These are phyloP conservation scores for Semicossyphus pulcher DNA, from an alignment of 2,113 vertebrate species.

Conservation along the genomic window DNA sequence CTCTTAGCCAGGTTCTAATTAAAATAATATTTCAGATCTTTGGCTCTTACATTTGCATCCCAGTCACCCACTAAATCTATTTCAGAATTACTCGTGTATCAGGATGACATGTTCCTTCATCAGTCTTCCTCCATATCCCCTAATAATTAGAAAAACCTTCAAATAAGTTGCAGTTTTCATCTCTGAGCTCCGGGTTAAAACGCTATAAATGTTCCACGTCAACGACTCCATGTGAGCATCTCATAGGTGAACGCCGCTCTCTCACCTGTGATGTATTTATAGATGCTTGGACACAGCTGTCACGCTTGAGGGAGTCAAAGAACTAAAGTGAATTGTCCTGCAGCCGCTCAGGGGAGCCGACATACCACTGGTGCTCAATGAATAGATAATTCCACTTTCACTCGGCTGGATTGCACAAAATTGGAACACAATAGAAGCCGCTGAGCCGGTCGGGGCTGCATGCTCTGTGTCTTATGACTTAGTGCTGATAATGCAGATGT, in stretches of 20 bases:
- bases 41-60: not conserved
- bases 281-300: conserved; percentile 46
- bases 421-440: conserved; percentile 11
- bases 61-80: not conserved
- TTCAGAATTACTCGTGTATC: not conserved
- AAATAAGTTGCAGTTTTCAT: not conserved
- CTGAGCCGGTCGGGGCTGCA: not conserved
- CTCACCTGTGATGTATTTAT: conserved; percentile 32
- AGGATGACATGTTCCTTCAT: not conserved
- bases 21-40: conserved; percentile 14
- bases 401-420: not conserved
- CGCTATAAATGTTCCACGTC: not conserved
- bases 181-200: not conserved
- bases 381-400: conserved; percentile 53
- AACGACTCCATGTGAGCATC: not conserved
- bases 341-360: conserved; percentile 25
- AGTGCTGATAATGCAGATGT: not conserved
- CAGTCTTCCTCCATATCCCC: not conserved
- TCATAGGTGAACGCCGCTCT: not conserved
- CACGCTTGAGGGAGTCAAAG: conserved; percentile 24
- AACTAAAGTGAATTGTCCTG: conserved; percentile 42
- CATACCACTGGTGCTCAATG: conserved; percentile 19
- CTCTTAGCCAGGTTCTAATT: conserved; percentile 5
- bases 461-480: not conserved
- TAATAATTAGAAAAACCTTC: not conserved